Base-by-base conservation (phyloP, 92 coral and sea anemone species). In the Muricea muricata region DNA sequence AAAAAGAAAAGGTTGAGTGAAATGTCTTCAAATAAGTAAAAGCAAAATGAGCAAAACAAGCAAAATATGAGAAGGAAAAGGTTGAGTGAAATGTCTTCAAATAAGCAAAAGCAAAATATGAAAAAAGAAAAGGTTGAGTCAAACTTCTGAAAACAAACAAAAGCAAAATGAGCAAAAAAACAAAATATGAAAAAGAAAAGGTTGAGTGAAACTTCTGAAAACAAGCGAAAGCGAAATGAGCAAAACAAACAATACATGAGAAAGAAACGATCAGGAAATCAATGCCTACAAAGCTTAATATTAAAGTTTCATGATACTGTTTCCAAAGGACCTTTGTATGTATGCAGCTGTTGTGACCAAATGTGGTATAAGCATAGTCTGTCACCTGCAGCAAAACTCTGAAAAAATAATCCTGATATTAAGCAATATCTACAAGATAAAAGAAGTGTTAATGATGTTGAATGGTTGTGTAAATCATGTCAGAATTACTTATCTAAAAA, bases 391-490 rank as follows among this genome's bases (percentile, higher is more conserved):
- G 14, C 18, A 3, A 7, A 35, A 72, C 33, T 72, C 7, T n/a
- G 81, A 12, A n/a, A 52, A 42, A 21, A 14, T 25, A 54, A 73
- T 54, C 72, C 87, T 28, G 24, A 70, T 25, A 69, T 71, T 14
- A 69, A 42, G n/a, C 81, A 73, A 61, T 58, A 81, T 60, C 82
- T 73, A 26, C 31, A 40, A 30, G 37, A 75, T 67, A 75, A 45
- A 48, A 48, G 30, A 68, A 87, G 90, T 90, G 93, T 86, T 65
- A 78, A 90, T 76, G 76, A 29, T 78, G 68, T 65, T 9, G 88
- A 89, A 58, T 89, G 93, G 93, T 20, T 89, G 13, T 89, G 93
- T 58, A 85, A 40, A 32, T 63, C 90, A 37, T 86, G 93, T 61
- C 41, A 76, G 65, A 86, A 67, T 9, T 70, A 90, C 61, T 87